phyloP scores from a whole-genome alignment of 2,113 vertebrate genomes.

The Cardinalis cardinalis region DNA sequence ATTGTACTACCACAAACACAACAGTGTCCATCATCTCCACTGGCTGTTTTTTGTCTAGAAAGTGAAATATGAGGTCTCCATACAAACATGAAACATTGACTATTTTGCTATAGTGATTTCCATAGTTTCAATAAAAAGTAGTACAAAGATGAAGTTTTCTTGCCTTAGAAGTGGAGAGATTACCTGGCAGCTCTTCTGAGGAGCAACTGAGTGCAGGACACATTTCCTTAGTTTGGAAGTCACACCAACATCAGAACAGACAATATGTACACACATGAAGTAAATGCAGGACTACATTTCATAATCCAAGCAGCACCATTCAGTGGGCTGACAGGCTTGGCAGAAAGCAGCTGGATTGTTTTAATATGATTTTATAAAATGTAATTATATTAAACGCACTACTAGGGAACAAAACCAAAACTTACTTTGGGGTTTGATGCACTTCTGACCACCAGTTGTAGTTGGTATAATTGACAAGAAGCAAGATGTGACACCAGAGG shows the following conservation, averaged over 20 bases:
- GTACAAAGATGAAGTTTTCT: neutral
- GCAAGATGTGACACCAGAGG: conserved; percentile 96
- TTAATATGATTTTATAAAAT: neutral
- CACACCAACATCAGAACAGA: neutral
- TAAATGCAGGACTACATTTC: neutral
- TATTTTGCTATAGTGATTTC: neutral
- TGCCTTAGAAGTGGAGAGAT: neutral
- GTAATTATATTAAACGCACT: neutral
- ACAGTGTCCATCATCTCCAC: neutral
- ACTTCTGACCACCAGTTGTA: conserved; percentile 96
- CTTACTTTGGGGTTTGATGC: conserved; percentile 92
- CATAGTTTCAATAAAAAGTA: neutral
- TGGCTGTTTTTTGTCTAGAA: neutral
- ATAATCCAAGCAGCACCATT: neutral
- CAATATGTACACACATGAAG: neutral
- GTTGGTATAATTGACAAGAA: conserved; percentile 95
- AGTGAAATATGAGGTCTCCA: neutral
- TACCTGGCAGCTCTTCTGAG: neutral
- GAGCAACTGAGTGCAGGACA: neutral
- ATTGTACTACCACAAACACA: neutral
- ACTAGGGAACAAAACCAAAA: neutral
- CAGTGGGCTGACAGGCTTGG: neutral
- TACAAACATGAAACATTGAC: neutral
- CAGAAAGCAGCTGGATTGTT: neutral
- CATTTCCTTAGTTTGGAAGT: neutral